phyloP scores from a whole-genome alignment of 2,797 vertebrate species.

The Galagoides demidoff region DNA sequence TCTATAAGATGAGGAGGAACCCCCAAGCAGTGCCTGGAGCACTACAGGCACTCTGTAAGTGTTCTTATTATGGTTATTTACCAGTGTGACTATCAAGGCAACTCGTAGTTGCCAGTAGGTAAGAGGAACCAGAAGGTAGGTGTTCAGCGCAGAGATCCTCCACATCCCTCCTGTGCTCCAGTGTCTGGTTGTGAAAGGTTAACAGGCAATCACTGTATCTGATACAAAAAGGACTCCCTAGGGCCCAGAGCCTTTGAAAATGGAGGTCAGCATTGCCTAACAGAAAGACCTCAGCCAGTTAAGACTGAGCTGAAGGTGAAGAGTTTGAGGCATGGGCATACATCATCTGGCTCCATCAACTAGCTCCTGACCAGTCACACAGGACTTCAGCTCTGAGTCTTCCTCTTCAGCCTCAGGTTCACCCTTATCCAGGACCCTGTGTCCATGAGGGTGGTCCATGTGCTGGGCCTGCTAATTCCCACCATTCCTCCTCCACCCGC shows the following conservation, averaged over 20 bases:
- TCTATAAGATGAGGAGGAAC: not conserved
- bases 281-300: not conserved
- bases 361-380: not conserved
- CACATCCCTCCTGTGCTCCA: not conserved
- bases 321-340: not conserved
- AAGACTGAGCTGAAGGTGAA: not conserved
- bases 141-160: not conserved
- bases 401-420: not conserved
- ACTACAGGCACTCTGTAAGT: fast-evolving
- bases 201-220: not conserved
- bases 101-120: not conserved
- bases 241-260: not conserved
- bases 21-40: not conserved
- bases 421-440: not conserved
- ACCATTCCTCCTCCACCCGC: not conserved
- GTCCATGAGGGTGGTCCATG: not conserved
- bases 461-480: not conserved
- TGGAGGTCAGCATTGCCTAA: not conserved
- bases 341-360: not conserved
- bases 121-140: not conserved
- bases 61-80: not conserved
- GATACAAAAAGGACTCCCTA: not conserved
- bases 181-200: not conserved
- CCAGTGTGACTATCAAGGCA: not conserved
- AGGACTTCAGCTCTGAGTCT: not conserved